Evolutionary conservation across 2,797 vertebrate species (phyloP).

Genomic region (Apogon hyalosoma): DNA sequence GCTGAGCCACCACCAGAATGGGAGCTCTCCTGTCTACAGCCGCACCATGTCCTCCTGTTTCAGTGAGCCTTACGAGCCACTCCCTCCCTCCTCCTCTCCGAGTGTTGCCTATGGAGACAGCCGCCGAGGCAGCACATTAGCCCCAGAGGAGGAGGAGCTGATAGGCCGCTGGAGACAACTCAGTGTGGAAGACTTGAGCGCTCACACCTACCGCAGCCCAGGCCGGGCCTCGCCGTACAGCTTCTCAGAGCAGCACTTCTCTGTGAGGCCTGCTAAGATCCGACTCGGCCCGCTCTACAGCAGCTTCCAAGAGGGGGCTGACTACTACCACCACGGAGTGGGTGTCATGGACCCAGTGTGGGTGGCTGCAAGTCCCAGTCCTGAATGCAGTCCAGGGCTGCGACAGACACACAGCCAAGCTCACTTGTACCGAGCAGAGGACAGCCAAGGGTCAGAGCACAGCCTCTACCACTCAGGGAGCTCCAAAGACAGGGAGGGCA

Average conservation of each 20-base stretch:
- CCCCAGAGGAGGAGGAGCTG: constrained; percentile 87
- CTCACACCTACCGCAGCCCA: constrained; percentile 88
- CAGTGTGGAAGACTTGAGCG: constrained; percentile 92
- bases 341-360: constrained; percentile 66
- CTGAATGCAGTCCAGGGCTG: constrained; percentile 86
- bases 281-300: constrained; percentile 93
- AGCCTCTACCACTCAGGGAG: constrained; percentile 91
- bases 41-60: constrained; percentile 93
- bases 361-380: constrained; percentile 80
- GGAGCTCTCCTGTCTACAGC: constrained; percentile 89
- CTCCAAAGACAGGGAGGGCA: constrained; percentile 87
- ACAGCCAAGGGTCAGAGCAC: constrained; percentile 89
- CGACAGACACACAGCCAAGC: constrained; percentile 84
- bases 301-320: constrained; percentile 94
- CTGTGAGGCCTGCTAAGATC: constrained; percentile 88
- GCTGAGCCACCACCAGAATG: constrained; percentile 83
- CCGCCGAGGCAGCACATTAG: constrained; percentile 88
- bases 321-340: constrained; percentile 86
- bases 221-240: constrained; percentile 91
- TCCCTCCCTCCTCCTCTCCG: constrained; percentile 88
- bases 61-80: constrained; percentile 89
- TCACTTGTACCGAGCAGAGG: constrained; percentile 86
- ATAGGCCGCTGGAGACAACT: constrained; percentile 92
- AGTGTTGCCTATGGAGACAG: constrained; percentile 90
- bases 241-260: constrained; percentile 93